These are phyloP conservation scores for Delia radicum DNA, from an alignment of 1,140 invertebrate genomes.

Conservation along the genomic window DNA sequence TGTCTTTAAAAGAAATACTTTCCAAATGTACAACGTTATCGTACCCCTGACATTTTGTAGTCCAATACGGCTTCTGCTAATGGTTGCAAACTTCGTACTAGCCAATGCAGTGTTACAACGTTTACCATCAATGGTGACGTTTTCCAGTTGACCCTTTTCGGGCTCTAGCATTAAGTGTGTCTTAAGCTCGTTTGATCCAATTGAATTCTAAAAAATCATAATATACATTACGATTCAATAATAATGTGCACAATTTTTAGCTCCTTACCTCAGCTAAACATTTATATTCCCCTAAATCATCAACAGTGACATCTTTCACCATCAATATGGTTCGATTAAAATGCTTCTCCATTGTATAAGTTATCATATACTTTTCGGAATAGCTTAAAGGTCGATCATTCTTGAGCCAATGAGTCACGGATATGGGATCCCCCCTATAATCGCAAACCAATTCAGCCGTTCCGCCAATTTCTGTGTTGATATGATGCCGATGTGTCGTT, in stretches of 20 bases:
- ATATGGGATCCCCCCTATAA: slow-evolving; percentile 46
- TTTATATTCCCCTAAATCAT: slow-evolving; percentile 46
- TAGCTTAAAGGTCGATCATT: slow-evolving; percentile 35
- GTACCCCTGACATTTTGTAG: slow-evolving; percentile 45
- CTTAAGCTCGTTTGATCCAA: slow-evolving; percentile 39
- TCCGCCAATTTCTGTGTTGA: slow-evolving; percentile 40
- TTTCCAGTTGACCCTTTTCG: slow-evolving; percentile 49
- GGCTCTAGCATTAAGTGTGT: slow-evolving; percentile 43
- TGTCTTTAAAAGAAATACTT: not conserved
- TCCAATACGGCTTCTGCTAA: slow-evolving; percentile 49
- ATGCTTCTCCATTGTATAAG: slow-evolving; percentile 38
- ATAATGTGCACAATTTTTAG: not conserved
- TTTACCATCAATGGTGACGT: slow-evolving; percentile 37
- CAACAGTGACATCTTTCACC: slow-evolving; percentile 36
- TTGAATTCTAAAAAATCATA: slow-evolving; percentile 34
- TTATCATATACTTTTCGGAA: slow-evolving; percentile 42
- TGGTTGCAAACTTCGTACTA: slow-evolving; percentile 48
- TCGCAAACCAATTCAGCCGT: slow-evolving; percentile 49
- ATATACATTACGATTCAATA: not conserved
- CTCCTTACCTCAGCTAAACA: slow-evolving; percentile 42
- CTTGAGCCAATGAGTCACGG: slow-evolving; percentile 41
- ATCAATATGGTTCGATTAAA: slow-evolving; percentile 46
- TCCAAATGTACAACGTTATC: not conserved
- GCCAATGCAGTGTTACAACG: slow-evolving; percentile 46
- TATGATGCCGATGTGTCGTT: slow-evolving; percentile 47